Percentiles rank a stretch among this genome's conserved stretches.
phyloP scores from a whole-genome alignment of 2,113 vertebrate genomes.

The Formicarius rufipectus region DNA sequence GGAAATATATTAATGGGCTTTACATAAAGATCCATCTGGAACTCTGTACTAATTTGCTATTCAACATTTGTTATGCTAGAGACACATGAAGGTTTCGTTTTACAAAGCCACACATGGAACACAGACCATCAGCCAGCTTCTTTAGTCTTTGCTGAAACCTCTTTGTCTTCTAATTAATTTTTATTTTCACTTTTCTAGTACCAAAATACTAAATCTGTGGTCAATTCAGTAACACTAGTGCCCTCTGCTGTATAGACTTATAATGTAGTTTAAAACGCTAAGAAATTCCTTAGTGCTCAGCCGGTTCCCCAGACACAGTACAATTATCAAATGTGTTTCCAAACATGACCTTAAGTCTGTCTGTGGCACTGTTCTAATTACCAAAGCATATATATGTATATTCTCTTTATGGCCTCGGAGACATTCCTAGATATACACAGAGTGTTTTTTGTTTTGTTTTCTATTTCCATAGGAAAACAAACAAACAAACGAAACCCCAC shows the following conservation, averaged over 20 bases:
- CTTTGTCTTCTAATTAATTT: not conserved
- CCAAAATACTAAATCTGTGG: not conserved
- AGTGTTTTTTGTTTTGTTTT: not conserved
- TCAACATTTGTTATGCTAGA: not conserved
- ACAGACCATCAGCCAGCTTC: not conserved
- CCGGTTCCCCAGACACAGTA: not conserved
- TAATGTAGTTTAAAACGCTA: not conserved
- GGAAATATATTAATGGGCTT: conserved; percentile 24
- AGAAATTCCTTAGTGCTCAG: not conserved
- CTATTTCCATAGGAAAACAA: not conserved
- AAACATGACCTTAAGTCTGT: not conserved
- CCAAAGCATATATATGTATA: not conserved
- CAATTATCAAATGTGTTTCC: not conserved
- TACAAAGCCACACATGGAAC: not conserved
- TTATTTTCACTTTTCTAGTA: not conserved
- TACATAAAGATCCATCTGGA: conserved; percentile 4
- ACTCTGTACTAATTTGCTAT: not conserved
- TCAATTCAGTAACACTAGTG: conserved; percentile 20
- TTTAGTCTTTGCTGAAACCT: not conserved
- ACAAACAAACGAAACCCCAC: too few species aligned
- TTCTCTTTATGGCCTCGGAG: not conserved
- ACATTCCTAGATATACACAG: not conserved
- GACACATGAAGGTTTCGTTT: not conserved
- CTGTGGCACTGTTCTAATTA: not conserved
- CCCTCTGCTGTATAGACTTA: conserved; percentile 51